Base-by-base conservation (phyloP, 2,888 invertebrate species). In the Ypsolopha sequella region DNA sequence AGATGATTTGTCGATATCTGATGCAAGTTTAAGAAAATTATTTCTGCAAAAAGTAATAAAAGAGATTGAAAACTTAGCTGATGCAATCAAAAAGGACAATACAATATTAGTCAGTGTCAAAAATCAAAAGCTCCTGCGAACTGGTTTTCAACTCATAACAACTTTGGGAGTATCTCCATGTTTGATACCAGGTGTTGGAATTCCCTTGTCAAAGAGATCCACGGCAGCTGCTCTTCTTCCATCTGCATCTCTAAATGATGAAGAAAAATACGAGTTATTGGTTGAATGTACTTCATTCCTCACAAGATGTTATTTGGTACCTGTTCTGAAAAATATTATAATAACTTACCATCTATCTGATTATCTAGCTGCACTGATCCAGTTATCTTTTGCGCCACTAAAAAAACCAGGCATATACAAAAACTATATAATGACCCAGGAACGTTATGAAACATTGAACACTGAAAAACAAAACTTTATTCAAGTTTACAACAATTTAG, bases 291-390 rank as follows among this genome's bases (percentile, higher is more conserved):
- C 87, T 51, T 73, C 84, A 51, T 88, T 87, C 52, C 70, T 90
- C 38, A 72, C 76, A 36, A 75, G 82, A 58, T 77, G 87, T 59
- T 82, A 88, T 58, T 70, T 76, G 52, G 62, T 86, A 56, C 75
- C 80, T 59, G 82, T 89, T 55, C 74, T 93, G 48, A 85, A 88
- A 64, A 79, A 84, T 61, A 76, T 90, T 53, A 80, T 92, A 55
- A 58, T 90, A 53, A 76, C 89, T 49, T 73, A 89, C 58, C 86
- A 88, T 76, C 67, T 91, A 52, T 84, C 86, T 65, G 88, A 89
- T 67, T 80, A 93, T 57, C 72, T 95, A 50, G 91, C 91, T 52
- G 89, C 89, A 3, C 72, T 93, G 35, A 89, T 93, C 60, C 94
- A 94, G 73, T 74, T 94, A 48, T 81, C 89, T 34, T 89, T 89